Evolutionary conservation across 1,140 invertebrate species (phyloP).

Genomic region (Drosophila suzukii): DNA sequence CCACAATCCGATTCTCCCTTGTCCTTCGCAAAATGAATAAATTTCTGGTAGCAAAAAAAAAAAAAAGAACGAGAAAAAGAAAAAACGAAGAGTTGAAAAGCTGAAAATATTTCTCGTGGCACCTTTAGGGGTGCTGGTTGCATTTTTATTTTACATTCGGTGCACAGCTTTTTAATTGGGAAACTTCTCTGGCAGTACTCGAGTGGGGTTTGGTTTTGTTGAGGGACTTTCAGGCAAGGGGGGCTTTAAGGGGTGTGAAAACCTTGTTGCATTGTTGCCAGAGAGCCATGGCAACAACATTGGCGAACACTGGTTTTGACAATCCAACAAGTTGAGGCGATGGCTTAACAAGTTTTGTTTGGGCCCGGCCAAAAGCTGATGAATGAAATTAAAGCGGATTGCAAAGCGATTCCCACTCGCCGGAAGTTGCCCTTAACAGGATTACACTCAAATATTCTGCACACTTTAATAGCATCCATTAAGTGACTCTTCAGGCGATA

Average conservation of each 20-base stretch:
- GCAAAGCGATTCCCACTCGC: slow-evolving; percentile 9
- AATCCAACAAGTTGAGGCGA: slow-evolving; percentile 49
- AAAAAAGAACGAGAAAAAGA: slow-evolving; percentile 1
- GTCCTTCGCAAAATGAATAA: slow-evolving; percentile 38
- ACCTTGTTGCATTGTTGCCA: slow-evolving; percentile 41
- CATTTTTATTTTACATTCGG: slow-evolving; percentile 31
- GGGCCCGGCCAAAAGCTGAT: slow-evolving; percentile 27
- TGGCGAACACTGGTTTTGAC: slow-evolving; percentile 48
- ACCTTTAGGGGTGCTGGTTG: slow-evolving; percentile 31
- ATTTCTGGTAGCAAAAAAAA: slow-evolving; percentile 22
- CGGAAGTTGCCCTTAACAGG: slow-evolving; percentile 32
- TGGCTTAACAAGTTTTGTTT: slow-evolving; percentile 51
- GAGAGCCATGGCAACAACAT: slow-evolving; percentile 40
- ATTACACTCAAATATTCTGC: slow-evolving; percentile 10
- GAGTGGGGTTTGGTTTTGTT: slow-evolving; percentile 3
- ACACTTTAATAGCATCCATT: slow-evolving; percentile 9
- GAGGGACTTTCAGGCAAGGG: no score
- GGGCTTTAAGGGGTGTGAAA: background rate
- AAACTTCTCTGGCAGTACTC: slow-evolving; percentile 41
- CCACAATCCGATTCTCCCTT: slow-evolving; percentile 15
- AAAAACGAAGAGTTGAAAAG: slow-evolving; percentile 23
- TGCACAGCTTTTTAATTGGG: slow-evolving; percentile 60
- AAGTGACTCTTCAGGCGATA: slow-evolving; percentile 4
- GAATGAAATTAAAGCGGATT: slow-evolving; percentile 37
- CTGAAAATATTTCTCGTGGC: slow-evolving; percentile 37